These are phyloP conservation scores for Alouatta palliata DNA, from an alignment of 2,113 vertebrate species.

Conservation along the genomic window DNA sequence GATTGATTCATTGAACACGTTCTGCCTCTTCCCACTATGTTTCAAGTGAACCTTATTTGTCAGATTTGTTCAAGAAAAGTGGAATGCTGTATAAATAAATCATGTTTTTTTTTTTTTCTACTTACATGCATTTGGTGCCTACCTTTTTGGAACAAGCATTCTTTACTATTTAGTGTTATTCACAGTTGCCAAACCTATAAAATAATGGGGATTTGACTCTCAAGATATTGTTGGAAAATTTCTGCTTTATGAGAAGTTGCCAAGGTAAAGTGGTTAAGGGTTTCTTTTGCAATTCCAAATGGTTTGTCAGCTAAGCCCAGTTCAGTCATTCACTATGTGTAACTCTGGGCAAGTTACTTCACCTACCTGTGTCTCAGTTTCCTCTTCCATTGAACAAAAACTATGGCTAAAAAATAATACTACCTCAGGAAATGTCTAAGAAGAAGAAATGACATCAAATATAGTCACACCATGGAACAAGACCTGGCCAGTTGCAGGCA, in stretches of 20 bases:
- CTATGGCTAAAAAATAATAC: neutral
- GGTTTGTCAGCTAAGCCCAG: neutral
- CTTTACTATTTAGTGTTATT: neutral
- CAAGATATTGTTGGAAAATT: neutral
- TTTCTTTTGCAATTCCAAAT: neutral
- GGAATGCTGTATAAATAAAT: neutral
- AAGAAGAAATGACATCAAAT: neutral
- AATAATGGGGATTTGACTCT: neutral
- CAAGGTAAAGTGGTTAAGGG: neutral
- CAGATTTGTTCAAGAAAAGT: neutral
- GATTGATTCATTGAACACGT: neutral
- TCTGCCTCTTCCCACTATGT: neutral
- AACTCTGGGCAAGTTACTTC: neutral
- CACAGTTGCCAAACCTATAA: neutral
- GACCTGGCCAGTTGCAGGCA: neutral
- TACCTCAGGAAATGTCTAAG: neutral
- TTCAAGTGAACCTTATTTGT: neutral
- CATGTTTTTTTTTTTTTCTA: neutral
- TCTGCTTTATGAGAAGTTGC: neutral
- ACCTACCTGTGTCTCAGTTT: neutral
- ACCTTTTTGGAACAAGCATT: neutral
- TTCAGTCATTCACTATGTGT: neutral
- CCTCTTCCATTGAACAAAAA: neutral
- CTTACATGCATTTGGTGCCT: neutral
- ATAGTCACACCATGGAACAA: neutral